phyloP scores from a whole-genome alignment of 2,888 invertebrate genomes.

The Boloria selene region DNA sequence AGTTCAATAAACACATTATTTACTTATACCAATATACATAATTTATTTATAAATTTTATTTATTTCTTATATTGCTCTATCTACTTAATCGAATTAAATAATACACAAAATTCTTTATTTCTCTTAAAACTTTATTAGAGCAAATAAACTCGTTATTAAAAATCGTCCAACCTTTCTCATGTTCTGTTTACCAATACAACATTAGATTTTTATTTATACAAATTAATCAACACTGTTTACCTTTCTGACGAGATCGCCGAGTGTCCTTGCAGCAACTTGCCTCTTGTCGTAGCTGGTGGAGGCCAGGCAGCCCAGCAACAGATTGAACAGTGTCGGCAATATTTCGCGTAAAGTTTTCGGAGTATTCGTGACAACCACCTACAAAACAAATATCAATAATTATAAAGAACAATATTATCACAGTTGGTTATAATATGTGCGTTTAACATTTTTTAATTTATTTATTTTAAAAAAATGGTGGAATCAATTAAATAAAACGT shows the following conservation, averaged over 20 bases:
- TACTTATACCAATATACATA: no score
- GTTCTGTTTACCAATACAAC: no score
- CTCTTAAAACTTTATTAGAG: no score
- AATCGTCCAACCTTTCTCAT: no score
- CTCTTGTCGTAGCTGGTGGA: slow-evolving; percentile 98
- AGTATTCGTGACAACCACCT: slow-evolving; percentile 98
- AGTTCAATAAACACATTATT: neutral
- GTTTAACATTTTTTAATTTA: no score
- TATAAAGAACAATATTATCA: no score
- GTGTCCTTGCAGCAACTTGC: slow-evolving; percentile 97
- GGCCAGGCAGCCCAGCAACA: slow-evolving; percentile 96
- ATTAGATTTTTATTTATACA: neutral
- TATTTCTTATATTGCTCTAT: neutral
- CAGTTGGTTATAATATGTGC: no score
- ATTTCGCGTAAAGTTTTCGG: slow-evolving; percentile 98
- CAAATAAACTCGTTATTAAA: no score
- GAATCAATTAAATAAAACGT: neutral
- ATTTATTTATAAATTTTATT: no score
- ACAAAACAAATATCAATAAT: no score
- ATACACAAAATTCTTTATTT: no score
- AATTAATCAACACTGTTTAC: slow-evolving; percentile 42
- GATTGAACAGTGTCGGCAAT: slow-evolving; percentile 94
- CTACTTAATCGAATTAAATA: no score
- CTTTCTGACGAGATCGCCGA: slow-evolving; percentile 98
- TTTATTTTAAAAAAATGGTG: neutral